phyloP scores from a whole-genome alignment of 2,888 invertebrate species.

The Pheosia tremula region DNA sequence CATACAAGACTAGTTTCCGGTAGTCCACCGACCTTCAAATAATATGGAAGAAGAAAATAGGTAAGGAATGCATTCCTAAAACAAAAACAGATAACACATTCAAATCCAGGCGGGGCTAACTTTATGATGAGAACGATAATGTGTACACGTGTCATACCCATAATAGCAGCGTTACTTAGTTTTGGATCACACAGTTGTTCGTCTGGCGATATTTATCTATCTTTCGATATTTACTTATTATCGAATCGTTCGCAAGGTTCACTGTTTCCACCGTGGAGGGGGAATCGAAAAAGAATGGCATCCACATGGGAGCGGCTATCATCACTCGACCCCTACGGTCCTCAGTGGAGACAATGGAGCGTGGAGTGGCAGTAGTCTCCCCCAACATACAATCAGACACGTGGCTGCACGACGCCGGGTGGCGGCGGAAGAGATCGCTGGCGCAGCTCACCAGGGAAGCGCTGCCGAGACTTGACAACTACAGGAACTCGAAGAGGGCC shows the following conservation, averaged over 20 bases:
- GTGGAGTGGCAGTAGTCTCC: slow-evolving; percentile 44
- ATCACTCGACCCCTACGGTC: slow-evolving; percentile 71
- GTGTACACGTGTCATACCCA: too few species aligned
- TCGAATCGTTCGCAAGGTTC: slow-evolving; percentile 54
- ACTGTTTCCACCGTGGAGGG: slow-evolving; percentile 69
- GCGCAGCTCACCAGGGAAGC: slow-evolving; percentile 91
- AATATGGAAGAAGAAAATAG: slow-evolving; percentile 69
- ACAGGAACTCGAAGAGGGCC: slow-evolving; percentile 90
- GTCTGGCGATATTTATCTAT: too few species aligned
- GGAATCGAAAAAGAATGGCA: slow-evolving; percentile 75
- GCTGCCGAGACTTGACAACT: slow-evolving; percentile 92
- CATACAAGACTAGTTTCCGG: slow-evolving; percentile 57
- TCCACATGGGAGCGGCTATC: slow-evolving; percentile 76
- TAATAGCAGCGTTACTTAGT: too few species aligned
- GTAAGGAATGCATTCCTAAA: slow-evolving; percentile 35
- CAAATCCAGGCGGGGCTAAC: too few species aligned
- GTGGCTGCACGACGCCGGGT: slow-evolving; percentile 77
- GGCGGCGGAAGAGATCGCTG: slow-evolving; percentile 83
- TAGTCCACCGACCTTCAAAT: slow-evolving; percentile 51
- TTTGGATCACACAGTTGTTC: too few species aligned
- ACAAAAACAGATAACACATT: not conserved
- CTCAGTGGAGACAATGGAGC: slow-evolving; percentile 64
- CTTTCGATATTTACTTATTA: not conserved
- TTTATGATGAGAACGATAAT: too few species aligned
- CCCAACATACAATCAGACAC: slow-evolving; percentile 61